phyloP scores from a whole-genome alignment of 37 sponge, comb jelly and placozoan genomes.

The Petrosia ficiformis region DNA sequence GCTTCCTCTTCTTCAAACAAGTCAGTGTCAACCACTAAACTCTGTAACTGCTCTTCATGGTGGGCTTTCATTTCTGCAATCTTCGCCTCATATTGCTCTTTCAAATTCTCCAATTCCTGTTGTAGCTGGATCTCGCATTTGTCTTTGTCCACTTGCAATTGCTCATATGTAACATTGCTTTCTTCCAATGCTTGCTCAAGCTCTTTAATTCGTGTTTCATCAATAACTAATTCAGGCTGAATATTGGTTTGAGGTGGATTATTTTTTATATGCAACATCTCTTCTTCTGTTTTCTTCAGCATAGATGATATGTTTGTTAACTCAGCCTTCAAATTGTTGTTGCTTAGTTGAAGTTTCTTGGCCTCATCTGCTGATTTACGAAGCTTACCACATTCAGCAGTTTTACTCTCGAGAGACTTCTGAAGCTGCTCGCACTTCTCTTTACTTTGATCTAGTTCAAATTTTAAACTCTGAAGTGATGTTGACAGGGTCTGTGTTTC shows the following conservation, averaged over 20 bases:
- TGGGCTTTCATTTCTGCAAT: constrained; percentile 32
- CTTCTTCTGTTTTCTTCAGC: constrained; percentile 3
- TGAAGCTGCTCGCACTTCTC: constrained; percentile 33
- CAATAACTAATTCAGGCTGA: background rate
- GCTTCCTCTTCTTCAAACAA: constrained; percentile 21
- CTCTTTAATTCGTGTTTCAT: background rate
- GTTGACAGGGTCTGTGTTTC: constrained; percentile 33
- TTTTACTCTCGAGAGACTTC: constrained; percentile 48
- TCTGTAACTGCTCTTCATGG: constrained; percentile 62
- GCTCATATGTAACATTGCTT: background rate
- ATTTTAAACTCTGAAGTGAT: constrained; percentile 1
- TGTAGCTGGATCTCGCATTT: constrained; percentile 1
- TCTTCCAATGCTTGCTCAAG: background rate
- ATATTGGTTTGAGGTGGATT: background rate
- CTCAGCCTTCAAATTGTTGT: constrained; percentile 37
- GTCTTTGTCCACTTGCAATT: background rate
- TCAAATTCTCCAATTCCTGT: background rate
- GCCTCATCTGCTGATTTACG: constrained; percentile 29
- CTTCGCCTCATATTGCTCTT: constrained; percentile 40
- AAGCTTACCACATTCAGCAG: constrained; percentile 34
- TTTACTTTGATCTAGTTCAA: constrained; percentile 31
- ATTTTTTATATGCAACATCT: background rate
- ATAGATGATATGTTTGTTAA: background rate
- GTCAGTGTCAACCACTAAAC: constrained; percentile 21
- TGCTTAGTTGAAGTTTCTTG: constrained; percentile 25